Percentiles rank a stretch among this genome's conserved stretches.
phyloP scores from a whole-genome alignment of 2,888 invertebrate genomes.

The Falcaria lacertinaria region DNA sequence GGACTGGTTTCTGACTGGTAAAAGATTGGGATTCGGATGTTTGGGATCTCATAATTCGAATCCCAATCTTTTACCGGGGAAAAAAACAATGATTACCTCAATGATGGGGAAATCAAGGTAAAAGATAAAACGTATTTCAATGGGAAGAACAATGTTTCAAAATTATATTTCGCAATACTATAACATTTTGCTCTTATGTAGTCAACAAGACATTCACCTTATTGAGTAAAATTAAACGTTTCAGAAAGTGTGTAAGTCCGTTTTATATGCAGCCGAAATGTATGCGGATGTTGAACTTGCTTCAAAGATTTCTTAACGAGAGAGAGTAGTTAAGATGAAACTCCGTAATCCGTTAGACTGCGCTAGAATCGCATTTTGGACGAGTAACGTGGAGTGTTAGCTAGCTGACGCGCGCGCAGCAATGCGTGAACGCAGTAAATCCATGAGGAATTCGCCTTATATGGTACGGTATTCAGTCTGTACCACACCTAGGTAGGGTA shows the following conservation, averaged over 20 bases:
- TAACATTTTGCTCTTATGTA: not conserved
- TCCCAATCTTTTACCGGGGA: no score
- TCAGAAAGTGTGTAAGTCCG: slow-evolving; percentile 16
- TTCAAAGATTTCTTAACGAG: slow-evolving; percentile 8
- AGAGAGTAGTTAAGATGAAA: slow-evolving; percentile 5
- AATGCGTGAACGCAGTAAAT: slow-evolving; percentile 29
- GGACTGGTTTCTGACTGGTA: no score
- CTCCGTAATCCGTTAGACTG: not conserved
- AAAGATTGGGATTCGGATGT: no score
- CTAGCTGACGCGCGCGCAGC: slow-evolving; percentile 19
- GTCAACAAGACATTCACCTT: slow-evolving; percentile 12
- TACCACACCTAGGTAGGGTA: slow-evolving; percentile 31
- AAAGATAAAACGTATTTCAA: no score
- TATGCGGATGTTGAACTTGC: slow-evolving; percentile 12
- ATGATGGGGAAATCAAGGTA: no score
- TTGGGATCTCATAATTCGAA: no score
- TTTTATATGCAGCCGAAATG: slow-evolving; percentile 10
- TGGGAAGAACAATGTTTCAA: no score
- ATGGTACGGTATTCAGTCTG: slow-evolving; percentile 44
- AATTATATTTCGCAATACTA: no score
- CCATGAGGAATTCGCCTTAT: slow-evolving; percentile 66
- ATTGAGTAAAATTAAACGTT: slow-evolving; percentile 13
- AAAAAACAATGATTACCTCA: no score
- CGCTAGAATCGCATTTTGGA: not conserved
- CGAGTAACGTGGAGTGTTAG: slow-evolving; percentile 20